Percentiles rank a stretch among this genome's conserved stretches.
Conservation (phyloP, 2,113 vertebrate species). For the Paratilapia polleni region DNA sequence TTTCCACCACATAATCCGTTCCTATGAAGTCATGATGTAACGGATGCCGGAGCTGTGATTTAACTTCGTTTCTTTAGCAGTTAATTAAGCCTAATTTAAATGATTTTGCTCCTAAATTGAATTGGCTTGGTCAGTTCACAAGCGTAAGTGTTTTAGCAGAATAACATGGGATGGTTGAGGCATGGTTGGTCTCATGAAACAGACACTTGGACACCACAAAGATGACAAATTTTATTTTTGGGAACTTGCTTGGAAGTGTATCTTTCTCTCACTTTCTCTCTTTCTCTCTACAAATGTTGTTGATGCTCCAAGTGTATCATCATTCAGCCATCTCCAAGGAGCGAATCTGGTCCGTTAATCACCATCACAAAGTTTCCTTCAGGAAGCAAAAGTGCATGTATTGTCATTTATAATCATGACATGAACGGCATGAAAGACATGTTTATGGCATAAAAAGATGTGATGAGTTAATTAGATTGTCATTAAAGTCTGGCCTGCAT, state of each 20-base stretch:
- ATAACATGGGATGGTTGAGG: conserved; percentile 83
- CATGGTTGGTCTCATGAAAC: conserved; percentile 30
- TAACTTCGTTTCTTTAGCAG: conserved; percentile 32
- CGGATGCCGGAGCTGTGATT: conserved; percentile 21
- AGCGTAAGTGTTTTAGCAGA: conserved; percentile 59
- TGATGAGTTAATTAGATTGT: conserved; percentile 51
- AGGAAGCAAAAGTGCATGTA: conserved; percentile 15
- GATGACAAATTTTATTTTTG: conserved; percentile 41
- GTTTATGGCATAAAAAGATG: conserved; percentile 40
- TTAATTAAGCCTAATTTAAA: conserved; percentile 40
- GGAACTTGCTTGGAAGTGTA: conserved; percentile 7
- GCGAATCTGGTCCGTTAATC: conserved; percentile 35
- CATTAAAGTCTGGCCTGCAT: conserved; percentile 42
- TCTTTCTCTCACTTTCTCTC: background rate
- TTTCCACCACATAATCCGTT: conserved; percentile 28
- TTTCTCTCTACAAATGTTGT: background rate
- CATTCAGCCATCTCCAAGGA: conserved; percentile 39
- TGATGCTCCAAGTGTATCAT: conserved; percentile 31
- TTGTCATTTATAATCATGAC: conserved; percentile 54
- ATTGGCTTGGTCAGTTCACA: conserved; percentile 45
- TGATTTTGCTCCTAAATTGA: conserved; percentile 66
- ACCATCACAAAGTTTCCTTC: conserved; percentile 11
- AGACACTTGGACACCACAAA: conserved; percentile 73
- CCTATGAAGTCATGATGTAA: conserved; percentile 24
- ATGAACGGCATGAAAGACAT: conserved; percentile 27